Percentiles rank a stretch among this genome's conserved stretches.
phyloP scores from a whole-genome alignment of 2,888 invertebrate species.

The Arrhopalites spinosus region DNA sequence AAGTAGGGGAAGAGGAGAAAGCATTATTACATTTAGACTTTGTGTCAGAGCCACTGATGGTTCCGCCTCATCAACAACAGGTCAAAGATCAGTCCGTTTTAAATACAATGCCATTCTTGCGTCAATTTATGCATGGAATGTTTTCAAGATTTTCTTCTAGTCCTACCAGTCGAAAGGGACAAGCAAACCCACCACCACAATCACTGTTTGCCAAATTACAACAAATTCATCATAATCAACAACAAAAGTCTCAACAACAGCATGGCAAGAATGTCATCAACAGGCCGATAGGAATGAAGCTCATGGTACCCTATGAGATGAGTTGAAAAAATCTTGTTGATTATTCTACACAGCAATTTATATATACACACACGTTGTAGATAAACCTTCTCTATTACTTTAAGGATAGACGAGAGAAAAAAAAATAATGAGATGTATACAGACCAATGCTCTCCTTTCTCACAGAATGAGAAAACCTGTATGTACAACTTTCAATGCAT shows the following conservation, averaged over 20 bases:
- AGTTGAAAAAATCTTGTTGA: not conserved
- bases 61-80: not conserved
- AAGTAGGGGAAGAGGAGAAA: not conserved
- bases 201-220: not conserved
- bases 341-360: too few relatives aligned
- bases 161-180: not conserved
- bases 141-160: not conserved
- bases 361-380: too few relatives aligned
- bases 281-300: conserved; percentile 9
- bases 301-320: not conserved
- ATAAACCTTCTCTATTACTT: not conserved
- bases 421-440: conserved; percentile 25
- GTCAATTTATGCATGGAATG: conserved; percentile 12
- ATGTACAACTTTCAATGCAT: not conserved
- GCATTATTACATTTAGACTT: not conserved
- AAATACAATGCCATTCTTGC: not conserved
- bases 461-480: not conserved
- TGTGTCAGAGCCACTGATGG: not conserved
- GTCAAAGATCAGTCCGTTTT: too few relatives aligned
- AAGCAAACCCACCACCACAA: not conserved
- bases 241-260: not conserved
- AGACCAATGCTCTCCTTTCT: conserved; percentile 4
- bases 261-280: not conserved
- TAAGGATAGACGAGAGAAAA: not conserved
- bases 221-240: not conserved